These are phyloP conservation scores for Procambarus virginalis DNA, from an alignment of 1,140 invertebrate species.

Conservation along the genomic window DNA sequence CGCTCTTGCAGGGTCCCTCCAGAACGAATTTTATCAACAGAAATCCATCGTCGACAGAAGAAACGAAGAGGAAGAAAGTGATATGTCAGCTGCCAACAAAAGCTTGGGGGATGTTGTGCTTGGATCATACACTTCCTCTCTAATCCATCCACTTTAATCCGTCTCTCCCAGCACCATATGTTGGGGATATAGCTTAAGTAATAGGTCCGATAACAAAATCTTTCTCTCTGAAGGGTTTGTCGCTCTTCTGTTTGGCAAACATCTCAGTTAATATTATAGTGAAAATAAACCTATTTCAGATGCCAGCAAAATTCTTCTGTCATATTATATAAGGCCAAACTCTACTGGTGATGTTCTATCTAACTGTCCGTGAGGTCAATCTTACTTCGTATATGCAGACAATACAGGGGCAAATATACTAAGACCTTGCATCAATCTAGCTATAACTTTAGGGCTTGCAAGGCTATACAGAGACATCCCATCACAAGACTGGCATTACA, in stretches of 20 bases:
- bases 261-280: too few relatives aligned
- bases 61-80: neutral
- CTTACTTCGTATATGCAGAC: too few relatives aligned
- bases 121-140: neutral
- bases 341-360: too few relatives aligned
- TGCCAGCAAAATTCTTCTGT: too few relatives aligned
- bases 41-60: neutral
- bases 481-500: too few relatives aligned
- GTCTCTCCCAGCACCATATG: neutral
- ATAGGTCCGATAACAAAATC: neutral
- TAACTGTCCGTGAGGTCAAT: too few relatives aligned
- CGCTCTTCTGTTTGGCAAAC: neutral
- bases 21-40: neutral
- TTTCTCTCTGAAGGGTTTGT: neutral
- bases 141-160: neutral
- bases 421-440: too few relatives aligned
- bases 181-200: neutral
- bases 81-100: constrained; percentile 3
- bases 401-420: too few relatives aligned
- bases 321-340: too few relatives aligned
- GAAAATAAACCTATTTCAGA: too few relatives aligned
- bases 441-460: too few relatives aligned
- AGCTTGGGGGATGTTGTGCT: neutral
- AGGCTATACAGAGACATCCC: too few relatives aligned
- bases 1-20: neutral